Evolutionary conservation across 2,113 vertebrate genomes (phyloP).

Genomic region (Ctenomys sociabilis): DNA sequence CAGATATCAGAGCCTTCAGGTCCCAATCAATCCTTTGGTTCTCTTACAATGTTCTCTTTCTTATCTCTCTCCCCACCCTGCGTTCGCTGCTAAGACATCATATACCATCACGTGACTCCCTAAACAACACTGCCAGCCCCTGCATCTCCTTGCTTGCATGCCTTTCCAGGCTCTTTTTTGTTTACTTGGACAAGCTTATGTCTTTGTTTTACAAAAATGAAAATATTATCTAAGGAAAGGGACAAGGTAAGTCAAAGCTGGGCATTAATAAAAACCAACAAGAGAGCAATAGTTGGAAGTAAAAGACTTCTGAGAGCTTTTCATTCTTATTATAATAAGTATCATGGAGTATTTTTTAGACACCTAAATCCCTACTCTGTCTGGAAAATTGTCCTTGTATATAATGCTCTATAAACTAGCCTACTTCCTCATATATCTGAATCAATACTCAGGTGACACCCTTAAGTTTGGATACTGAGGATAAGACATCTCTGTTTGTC

Average conservation of each 20-base stretch:
- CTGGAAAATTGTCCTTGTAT: background rate
- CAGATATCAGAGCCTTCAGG: background rate
- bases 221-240: constrained; percentile 49
- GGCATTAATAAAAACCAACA: background rate
- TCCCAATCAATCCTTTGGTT: constrained; percentile 29
- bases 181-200: background rate
- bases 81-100: background rate
- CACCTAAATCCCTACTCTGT: background rate
- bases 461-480: background rate
- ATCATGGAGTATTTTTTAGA: background rate
- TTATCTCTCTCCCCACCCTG: background rate
- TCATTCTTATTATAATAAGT: constrained; percentile 36
- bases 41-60: constrained; percentile 28
- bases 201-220: constrained; percentile 47
- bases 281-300: background rate
- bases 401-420: constrained; percentile 27
- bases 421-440: background rate
- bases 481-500: constrained; percentile 4
- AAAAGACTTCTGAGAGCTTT: constrained; percentile 48
- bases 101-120: background rate
- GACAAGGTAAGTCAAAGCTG: constrained; percentile 35
- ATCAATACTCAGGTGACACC: background rate
- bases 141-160: background rate
- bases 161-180: constrained; percentile 20
- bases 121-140: background rate